phyloP scores from a whole-genome alignment of 2,888 invertebrate species.

The Athetis lepigone region DNA sequence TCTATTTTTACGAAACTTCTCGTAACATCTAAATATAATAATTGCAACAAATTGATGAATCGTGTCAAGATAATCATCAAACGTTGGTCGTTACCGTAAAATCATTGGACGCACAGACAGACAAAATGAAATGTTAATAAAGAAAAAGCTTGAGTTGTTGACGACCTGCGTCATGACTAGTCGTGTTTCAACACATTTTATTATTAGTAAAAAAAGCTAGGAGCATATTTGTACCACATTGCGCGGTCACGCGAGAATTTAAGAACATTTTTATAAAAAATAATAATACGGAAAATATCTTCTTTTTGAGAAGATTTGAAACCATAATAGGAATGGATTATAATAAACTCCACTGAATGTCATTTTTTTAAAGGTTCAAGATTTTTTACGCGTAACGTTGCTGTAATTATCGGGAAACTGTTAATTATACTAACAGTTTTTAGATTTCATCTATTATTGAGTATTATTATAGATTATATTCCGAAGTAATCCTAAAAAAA shows the following conservation, averaged over 20 bases:
- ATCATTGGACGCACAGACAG: constrained; percentile 35
- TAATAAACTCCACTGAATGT: too few species aligned
- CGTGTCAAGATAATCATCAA: constrained; percentile 38
- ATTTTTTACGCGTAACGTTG: too few species aligned
- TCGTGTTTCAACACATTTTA: constrained; percentile 40
- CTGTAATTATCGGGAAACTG: too few species aligned
- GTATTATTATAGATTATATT: too few species aligned
- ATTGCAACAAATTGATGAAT: constrained; percentile 7
- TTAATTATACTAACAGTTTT: too few species aligned
- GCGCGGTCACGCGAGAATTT: neutral
- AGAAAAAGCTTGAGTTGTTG: constrained; percentile 29
- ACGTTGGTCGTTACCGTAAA: constrained; percentile 25
- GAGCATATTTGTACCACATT: constrained; percentile 13
- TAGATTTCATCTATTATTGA: too few species aligned
- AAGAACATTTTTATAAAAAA: neutral
- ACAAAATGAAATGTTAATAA: constrained; percentile 41
- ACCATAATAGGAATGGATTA: too few species aligned
- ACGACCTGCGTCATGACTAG: constrained; percentile 43
- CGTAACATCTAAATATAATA: constrained; percentile 13
- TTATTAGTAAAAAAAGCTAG: constrained; percentile 41
- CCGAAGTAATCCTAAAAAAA: too few species aligned
- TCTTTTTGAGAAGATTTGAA: too few species aligned
- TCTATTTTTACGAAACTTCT: neutral
- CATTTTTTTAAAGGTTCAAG: too few species aligned
- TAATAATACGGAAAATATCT: too few species aligned